Evolutionary conservation across 2,797 vertebrate species (phyloP).

Genomic region (Rhabdophis nuchalis): DNA sequence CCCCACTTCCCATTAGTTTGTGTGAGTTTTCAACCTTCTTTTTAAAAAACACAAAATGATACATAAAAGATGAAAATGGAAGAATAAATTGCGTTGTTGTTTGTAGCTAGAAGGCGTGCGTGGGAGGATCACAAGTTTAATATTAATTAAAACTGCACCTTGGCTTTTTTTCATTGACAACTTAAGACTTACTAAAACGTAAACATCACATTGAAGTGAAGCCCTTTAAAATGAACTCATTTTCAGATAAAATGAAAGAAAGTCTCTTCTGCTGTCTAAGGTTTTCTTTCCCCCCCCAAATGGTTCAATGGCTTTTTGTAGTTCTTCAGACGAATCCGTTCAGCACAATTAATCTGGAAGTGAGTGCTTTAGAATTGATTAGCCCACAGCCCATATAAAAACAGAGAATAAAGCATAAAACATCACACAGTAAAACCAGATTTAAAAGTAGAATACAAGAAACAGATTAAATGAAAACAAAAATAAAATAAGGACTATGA

Average conservation of each 20-base stretch:
- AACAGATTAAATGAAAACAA: background rate
- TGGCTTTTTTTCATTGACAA: background rate
- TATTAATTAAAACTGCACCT: background rate
- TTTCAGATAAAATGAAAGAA: background rate
- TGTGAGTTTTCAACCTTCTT: background rate
- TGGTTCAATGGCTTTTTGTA: background rate
- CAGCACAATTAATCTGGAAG: background rate
- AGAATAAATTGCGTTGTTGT: background rate
- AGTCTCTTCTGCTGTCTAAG: background rate
- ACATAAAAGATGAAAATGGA: background rate
- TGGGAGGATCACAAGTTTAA: too few relatives aligned
- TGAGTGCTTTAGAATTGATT: background rate
- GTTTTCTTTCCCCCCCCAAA: background rate
- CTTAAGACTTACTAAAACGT: background rate
- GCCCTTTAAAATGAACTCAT: background rate
- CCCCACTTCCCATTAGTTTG: background rate
- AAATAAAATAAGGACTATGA: background rate
- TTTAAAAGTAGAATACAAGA: background rate
- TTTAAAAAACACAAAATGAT: background rate
- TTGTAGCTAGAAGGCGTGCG: background rate
- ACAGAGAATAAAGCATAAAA: background rate
- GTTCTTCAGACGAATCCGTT: background rate
- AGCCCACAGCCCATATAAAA: background rate
- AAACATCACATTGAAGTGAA: background rate
- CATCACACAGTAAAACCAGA: background rate